Evolutionary conservation across 2,797 vertebrate species (phyloP), one percentile per base, ranked within the genome.

Genomic region (Acropternis orthonyx): DNA sequence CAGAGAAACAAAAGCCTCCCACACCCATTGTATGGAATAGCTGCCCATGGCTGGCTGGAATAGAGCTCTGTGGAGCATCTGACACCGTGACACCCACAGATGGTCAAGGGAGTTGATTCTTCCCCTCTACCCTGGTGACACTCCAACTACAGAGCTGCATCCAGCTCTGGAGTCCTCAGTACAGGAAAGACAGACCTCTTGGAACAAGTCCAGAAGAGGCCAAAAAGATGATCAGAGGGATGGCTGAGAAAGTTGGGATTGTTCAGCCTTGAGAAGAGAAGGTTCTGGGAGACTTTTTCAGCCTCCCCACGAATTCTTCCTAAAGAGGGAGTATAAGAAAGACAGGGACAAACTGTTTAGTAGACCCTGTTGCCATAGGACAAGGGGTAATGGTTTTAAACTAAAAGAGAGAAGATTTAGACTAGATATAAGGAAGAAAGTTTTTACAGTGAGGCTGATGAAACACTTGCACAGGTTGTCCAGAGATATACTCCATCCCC

Each of bases 11-110:
- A 71, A 77, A 80, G 10, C 54, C 44, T 80, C 62, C 52, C 44
- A 14, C 37, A 3, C 14, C 26, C 12, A 4, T 3, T 30, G 43
- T 37, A 13, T 22, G 80, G 88, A 77, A 43, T 54, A 61, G 34
- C n/a, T 82, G 59, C 85, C 62, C 36, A 6, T n/a, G 0, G 0
- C 46, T 65, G 73, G 10, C 77, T 3, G 2, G 55, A 76, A 12
- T 1, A 41, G 54, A 72, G 44, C 48, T 85, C 51, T 58, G 39
- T 4, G 2, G 55, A 69, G 46, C 39, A n/a, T 66, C 55, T 82
- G 77, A 46, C n/a, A 8, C 86, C 1, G 0, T 24, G 51, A 36
- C 12, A 10, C 46, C 27, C 51, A 66, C 10, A 20, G 16, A 22
- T 79, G 72, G 78, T 23, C 2, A 0, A 59, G 39, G n/a, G 12